phyloP scores from a whole-genome alignment of 1,140 invertebrate genomes.

The Aphidius gifuensis region DNA sequence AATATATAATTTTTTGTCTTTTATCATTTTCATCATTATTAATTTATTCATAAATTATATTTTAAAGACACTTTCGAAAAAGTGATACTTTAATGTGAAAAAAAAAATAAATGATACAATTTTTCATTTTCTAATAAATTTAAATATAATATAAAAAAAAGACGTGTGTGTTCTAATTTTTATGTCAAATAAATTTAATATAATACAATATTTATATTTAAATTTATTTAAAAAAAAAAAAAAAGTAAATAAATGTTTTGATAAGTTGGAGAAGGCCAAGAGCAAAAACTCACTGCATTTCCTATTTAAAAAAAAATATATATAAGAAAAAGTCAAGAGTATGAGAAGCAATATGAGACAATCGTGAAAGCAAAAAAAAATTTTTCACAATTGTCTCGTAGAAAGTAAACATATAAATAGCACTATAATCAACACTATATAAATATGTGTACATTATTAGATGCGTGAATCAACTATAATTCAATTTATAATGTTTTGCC shows the following conservation, averaged over 20 bases:
- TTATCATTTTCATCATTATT: too few species aligned
- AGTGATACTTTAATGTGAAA: too few species aligned
- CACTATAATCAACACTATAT: slow-evolving; percentile 2
- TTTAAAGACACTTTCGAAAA: too few species aligned
- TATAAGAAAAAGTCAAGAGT: slow-evolving; percentile 36
- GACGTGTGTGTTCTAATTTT: background rate
- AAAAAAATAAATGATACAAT: too few species aligned
- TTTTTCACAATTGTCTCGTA: slow-evolving; percentile 37
- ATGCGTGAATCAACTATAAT: background rate
- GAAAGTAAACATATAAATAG: slow-evolving; percentile 36
- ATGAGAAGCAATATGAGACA: slow-evolving; percentile 41
- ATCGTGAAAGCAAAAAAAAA: slow-evolving; percentile 45
- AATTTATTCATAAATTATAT: too few species aligned
- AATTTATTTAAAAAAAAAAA: background rate
- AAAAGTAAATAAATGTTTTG: slow-evolving; percentile 3
- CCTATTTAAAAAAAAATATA: slow-evolving; percentile 6
- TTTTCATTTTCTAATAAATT: too few species aligned
- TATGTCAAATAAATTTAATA: background rate
- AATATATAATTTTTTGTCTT: too few species aligned
- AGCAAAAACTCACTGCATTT: slow-evolving; percentile 30
- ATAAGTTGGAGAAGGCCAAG: slow-evolving; percentile 26
- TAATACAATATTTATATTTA: too few species aligned
- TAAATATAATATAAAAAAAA: too few species aligned
- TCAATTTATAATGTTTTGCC: background rate
- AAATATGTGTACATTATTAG: slow-evolving; percentile 5